These are phyloP conservation scores for Bufo bufo DNA, from an alignment of 2,113 vertebrate genomes.

Conservation along the genomic window DNA sequence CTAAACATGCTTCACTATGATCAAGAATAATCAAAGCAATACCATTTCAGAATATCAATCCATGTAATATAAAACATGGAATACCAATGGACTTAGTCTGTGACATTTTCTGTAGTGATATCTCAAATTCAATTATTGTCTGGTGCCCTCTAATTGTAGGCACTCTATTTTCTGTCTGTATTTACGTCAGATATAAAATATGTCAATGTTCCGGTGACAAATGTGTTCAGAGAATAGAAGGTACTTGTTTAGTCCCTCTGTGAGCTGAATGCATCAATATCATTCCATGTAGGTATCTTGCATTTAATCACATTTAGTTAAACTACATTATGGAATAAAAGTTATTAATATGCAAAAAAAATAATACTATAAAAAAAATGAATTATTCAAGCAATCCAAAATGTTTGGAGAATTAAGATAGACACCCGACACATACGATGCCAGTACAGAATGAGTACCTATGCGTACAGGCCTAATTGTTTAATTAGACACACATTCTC, in stretches of 20 bases:
- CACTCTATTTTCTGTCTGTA: slow-evolving; percentile 6
- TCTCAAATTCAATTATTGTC: slow-evolving; percentile 37
- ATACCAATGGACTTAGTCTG: slow-evolving; percentile 19
- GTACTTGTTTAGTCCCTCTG: not conserved
- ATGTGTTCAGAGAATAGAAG: slow-evolving; percentile 19
- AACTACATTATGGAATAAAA: not conserved
- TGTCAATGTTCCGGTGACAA: not conserved
- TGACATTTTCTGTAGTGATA: not conserved
- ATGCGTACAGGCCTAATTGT: slow-evolving; percentile 47
- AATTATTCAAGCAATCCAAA: slow-evolving; percentile 2
- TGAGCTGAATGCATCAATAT: not conserved
- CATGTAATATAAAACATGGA: slow-evolving; percentile 33
- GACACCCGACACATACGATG: not conserved
- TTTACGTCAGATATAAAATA: slow-evolving; percentile 8
- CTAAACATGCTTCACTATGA: slow-evolving; percentile 60
- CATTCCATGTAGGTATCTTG: not conserved
- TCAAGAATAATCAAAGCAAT: slow-evolving; percentile 75
- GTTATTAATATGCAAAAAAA: not conserved
- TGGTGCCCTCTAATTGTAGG: slow-evolving; percentile 9
- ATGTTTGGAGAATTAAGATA: not conserved
- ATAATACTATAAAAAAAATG: not conserved
- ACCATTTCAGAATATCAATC: slow-evolving; percentile 64
- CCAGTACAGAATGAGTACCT: slow-evolving; percentile 45
- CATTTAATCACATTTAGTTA: not conserved
- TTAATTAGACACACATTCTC: slow-evolving; percentile 60